A percentile compares a stretch with the other conserved stretches of the same genome.
These are phyloP conservation scores for Heliconius hewitsoni DNA, from an alignment of 1,140 invertebrate genomes.

Conservation along the genomic window DNA sequence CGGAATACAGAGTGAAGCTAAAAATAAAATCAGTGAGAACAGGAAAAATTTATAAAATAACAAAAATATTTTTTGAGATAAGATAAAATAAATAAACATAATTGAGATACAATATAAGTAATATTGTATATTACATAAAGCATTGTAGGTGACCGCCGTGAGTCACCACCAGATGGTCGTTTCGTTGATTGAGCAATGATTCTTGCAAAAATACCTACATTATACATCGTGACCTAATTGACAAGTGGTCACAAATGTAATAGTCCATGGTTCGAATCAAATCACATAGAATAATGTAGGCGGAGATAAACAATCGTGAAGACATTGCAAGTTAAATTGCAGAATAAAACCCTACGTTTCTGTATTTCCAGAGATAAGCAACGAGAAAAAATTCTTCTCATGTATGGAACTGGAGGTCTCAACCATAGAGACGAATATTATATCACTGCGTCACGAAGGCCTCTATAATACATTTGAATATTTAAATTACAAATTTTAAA, in stretches of 20 bases:
- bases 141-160: neutral
- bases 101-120: neutral
- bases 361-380: too few species aligned
- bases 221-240: neutral
- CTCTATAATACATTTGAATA: neutral
- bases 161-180: constrained; percentile 3
- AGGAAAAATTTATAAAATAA: too few species aligned
- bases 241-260: neutral
- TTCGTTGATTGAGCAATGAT: neutral
- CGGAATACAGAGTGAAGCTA: too few species aligned
- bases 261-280: too few species aligned
- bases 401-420: neutral
- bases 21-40: too few species aligned
- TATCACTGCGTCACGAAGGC: too few species aligned
- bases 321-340: too few species aligned
- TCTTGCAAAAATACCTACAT: neutral
- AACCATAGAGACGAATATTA: too few species aligned
- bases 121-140: neutral
- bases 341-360: too few species aligned
- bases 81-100: neutral
- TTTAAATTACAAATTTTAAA: neutral
- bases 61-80: neutral
- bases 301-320: too few species aligned
- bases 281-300: too few species aligned
- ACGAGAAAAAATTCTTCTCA: too few species aligned